These are phyloP conservation scores for Hucho hucho DNA, from an alignment of 2,113 vertebrate species.

Conservation along the genomic window DNA sequence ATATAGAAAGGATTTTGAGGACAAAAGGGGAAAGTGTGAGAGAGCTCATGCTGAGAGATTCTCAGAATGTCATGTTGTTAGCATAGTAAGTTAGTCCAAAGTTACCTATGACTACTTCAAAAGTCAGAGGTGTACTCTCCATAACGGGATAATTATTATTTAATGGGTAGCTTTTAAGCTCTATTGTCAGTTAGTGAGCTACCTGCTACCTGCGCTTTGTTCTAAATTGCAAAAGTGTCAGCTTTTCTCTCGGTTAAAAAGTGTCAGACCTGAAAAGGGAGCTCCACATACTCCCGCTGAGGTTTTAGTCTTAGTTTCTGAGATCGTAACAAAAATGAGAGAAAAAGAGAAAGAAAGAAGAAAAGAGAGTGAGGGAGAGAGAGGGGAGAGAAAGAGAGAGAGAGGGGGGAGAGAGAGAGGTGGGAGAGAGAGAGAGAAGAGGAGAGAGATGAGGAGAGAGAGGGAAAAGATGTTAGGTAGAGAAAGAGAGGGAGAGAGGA, in stretches of 20 bases:
- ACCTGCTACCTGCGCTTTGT: background rate
- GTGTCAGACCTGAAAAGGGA: background rate
- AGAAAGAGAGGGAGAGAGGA: background rate
- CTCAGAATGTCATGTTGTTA: too few relatives aligned
- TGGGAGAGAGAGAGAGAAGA: background rate
- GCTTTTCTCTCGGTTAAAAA: background rate
- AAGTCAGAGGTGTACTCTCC: too few relatives aligned
- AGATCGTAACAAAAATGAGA: background rate
- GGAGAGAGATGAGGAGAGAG: background rate
- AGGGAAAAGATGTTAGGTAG: background rate
- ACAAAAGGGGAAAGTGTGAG: too few relatives aligned
- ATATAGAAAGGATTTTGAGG: too few relatives aligned
- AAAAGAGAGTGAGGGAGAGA: background rate
- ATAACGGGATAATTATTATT: too few relatives aligned
- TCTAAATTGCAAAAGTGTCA: background rate
- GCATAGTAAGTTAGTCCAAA: too few relatives aligned
- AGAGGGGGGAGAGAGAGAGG: background rate
- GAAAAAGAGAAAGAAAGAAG: background rate
- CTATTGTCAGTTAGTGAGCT: background rate
- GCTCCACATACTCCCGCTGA: background rate
- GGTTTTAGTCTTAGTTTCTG: background rate
- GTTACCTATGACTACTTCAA: too few relatives aligned
- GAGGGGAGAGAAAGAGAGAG: background rate
- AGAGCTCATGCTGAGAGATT: too few relatives aligned
- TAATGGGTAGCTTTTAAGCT: too few relatives aligned